Percentiles rank a stretch among this genome's conserved stretches.
Conservation (phyloP, 2,113 vertebrate species). For the Romanogobio albipinnatus region DNA sequence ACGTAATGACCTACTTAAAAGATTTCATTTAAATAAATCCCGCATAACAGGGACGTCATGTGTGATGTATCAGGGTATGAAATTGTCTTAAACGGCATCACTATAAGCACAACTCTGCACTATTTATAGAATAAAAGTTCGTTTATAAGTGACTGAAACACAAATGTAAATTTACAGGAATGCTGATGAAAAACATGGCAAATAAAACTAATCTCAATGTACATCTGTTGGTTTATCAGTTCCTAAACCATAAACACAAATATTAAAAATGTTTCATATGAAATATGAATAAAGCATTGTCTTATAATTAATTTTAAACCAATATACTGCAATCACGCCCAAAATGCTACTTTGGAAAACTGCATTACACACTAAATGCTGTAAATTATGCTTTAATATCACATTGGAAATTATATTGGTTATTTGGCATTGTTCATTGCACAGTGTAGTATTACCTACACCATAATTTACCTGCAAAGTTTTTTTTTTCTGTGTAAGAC, state of each 20-base stretch:
- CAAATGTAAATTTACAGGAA: constrained; percentile 22
- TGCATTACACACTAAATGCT: neutral
- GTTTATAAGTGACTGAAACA: constrained; percentile 23
- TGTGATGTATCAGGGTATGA: too few relatives aligned
- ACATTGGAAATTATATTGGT: constrained; percentile 39
- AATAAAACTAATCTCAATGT: constrained; percentile 9
- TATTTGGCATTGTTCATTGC: constrained; percentile 35
- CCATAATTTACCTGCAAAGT: constrained; percentile 37
- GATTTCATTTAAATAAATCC: neutral
- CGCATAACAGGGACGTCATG: neutral
- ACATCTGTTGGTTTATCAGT: neutral
- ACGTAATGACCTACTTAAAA: constrained; percentile 19
- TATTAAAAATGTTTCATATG: neutral
- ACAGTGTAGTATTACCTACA: constrained; percentile 13
- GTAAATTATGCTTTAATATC: constrained; percentile 44
- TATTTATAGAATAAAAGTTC: neutral
- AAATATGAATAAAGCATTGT: neutral
- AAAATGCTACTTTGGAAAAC: constrained; percentile 2
- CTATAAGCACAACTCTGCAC: neutral
- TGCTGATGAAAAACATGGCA: neutral
- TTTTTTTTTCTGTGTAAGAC: constrained; percentile 24
- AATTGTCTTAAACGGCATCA: neutral
- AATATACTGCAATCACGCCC: too few relatives aligned
- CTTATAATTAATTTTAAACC: neutral
- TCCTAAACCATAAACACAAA: neutral